phyloP scores from a whole-genome alignment of 2,888 invertebrate genomes.

The Phalera bucephala region DNA sequence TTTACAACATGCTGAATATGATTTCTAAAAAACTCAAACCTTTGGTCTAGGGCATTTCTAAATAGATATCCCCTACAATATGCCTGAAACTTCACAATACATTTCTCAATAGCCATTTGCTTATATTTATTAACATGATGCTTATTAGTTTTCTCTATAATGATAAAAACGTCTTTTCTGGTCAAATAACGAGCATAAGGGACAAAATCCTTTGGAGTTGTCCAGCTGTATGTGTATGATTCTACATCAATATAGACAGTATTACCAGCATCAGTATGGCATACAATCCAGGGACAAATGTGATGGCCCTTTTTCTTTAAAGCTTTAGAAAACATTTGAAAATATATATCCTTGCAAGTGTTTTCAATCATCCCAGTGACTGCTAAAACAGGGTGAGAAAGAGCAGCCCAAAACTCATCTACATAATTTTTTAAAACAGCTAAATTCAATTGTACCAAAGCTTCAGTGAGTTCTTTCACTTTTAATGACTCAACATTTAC shows the following conservation, averaged over 20 bases:
- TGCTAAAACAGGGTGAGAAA: slow-evolving; percentile 51
- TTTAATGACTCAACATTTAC: slow-evolving; percentile 74
- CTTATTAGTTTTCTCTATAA: slow-evolving; percentile 72
- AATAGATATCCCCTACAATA: slow-evolving; percentile 83
- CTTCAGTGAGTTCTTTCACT: slow-evolving; percentile 72
- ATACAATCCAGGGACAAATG: slow-evolving; percentile 77
- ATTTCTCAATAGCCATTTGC: slow-evolving; percentile 62
- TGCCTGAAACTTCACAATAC: slow-evolving; percentile 83
- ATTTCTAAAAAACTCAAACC: slow-evolving; percentile 62
- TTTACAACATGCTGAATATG: slow-evolving; percentile 66
- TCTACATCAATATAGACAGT: slow-evolving; percentile 80
- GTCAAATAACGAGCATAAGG: slow-evolving; percentile 74
- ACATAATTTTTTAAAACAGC: slow-evolving; percentile 67
- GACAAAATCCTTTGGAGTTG: slow-evolving; percentile 75
- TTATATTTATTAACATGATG: slow-evolving; percentile 67
- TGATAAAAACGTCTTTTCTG: slow-evolving; percentile 62
- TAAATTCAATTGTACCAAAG: slow-evolving; percentile 68
- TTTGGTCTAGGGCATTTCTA: slow-evolving; percentile 68
- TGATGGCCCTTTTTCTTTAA: slow-evolving; percentile 69
- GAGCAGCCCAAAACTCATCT: slow-evolving; percentile 62
- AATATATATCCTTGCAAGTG: slow-evolving; percentile 69
- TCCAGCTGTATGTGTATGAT: slow-evolving; percentile 77
- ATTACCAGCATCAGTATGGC: slow-evolving; percentile 76
- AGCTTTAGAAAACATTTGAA: slow-evolving; percentile 72
- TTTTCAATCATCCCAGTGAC: slow-evolving; percentile 49